phyloP scores from a whole-genome alignment of 2,888 invertebrate species.

The Drosophila percnosoma region DNA sequence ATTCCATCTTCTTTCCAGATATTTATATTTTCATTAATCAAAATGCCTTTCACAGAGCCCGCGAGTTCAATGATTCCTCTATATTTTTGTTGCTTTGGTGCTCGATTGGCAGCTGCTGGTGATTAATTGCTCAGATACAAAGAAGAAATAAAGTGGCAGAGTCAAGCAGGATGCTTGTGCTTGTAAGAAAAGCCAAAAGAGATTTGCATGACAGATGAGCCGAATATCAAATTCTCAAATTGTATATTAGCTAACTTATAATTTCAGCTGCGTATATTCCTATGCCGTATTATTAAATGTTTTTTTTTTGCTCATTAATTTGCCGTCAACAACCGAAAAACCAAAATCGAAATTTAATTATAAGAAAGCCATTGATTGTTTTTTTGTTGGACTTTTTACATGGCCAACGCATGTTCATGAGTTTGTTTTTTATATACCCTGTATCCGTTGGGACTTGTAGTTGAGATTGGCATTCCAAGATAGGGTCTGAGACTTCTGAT shows the following conservation, averaged over 20 bases:
- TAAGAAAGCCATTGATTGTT: slow-evolving; percentile 75
- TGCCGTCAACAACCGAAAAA: slow-evolving; percentile 7
- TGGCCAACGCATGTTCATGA: slow-evolving; percentile 19
- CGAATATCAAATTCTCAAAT: slow-evolving; percentile 28
- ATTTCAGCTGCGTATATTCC: slow-evolving; percentile 36
- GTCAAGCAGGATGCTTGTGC: slow-evolving; percentile 58
- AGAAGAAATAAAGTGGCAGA: not conserved
- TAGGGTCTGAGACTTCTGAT: not conserved
- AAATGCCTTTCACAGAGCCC: slow-evolving; percentile 59
- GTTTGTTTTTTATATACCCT: slow-evolving; percentile 25
- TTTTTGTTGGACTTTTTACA: slow-evolving; percentile 42
- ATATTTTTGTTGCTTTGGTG: not conserved
- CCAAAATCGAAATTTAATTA: slow-evolving; percentile 63
- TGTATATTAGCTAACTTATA: slow-evolving; percentile 32
- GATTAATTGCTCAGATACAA: slow-evolving; percentile 55
- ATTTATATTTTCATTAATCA: slow-evolving; percentile 52
- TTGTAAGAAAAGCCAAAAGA: slow-evolving; percentile 46
- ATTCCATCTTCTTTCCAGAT: slow-evolving; percentile 40
- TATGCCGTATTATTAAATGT: slow-evolving; percentile 43
- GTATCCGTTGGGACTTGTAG: not conserved
- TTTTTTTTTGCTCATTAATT: slow-evolving; percentile 73
- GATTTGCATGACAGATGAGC: slow-evolving; percentile 69
- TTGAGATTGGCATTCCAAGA: not conserved
- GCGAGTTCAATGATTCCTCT: slow-evolving; percentile 53
- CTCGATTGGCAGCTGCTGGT: slow-evolving; percentile 43